Base-by-base conservation (phyloP, 2,113 vertebrate species). In the Tichodroma muraria region DNA sequence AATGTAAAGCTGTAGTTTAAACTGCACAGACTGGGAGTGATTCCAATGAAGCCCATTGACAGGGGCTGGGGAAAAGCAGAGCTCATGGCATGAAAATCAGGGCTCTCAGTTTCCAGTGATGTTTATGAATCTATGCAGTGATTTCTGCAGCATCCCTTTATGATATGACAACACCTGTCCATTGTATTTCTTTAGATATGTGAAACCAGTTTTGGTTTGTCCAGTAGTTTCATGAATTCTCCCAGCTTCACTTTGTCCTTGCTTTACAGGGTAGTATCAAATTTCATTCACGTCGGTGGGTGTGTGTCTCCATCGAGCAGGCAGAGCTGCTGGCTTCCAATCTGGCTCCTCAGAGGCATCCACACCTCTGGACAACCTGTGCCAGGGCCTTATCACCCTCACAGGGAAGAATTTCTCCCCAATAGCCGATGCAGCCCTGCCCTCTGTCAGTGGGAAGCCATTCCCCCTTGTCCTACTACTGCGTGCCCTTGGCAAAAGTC, bases 271-370 rank as follows among this genome's bases (percentile, higher is more conserved):
- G 33, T 37, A 56, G 38, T 81, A 65, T 12, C 11, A 18, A 16
- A 45, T 42, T 22, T n/a, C 53, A n/a, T 66, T 42, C 28, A 13
- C 1, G 17, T 35, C 0, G 1, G 30, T 38, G 59, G 40, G 33
- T 27, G 23, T 23, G 49, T 11, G 20, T 12, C 52, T 88, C 38
- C 16, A 16, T 78, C 22, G 17, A 30, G 30, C 38, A 56, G 18
- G 30, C 59, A 83, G 37, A 72, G 60, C 56, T 44, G 47, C 19
- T 53, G 45, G 20, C 24, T 44, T 30, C 23, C 49, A 7, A 33
- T 33, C 42, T 57, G 47, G 15, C 5, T 86, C 65, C 37, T 80
- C 33, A n/a, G 31, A 45, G 21, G 28, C 35, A 76, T 25, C 49
- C 61, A 38, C 44, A 75, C 73, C 54, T 42, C n/a, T 42, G 40